Evolutionary conservation across 1,140 invertebrate species (phyloP).

Genomic region (Bombus turneri): DNA sequence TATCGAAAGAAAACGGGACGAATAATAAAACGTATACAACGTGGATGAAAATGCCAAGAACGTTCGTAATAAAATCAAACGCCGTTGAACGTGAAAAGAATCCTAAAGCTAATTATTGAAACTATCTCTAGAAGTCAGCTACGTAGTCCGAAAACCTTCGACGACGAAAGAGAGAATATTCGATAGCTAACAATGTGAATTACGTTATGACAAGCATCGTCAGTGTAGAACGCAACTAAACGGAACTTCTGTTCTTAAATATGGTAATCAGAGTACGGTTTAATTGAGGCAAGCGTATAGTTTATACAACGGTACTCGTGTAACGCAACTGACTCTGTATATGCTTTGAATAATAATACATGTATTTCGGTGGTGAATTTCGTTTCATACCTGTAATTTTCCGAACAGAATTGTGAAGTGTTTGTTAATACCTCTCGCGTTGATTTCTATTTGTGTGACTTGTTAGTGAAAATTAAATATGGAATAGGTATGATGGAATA

Average conservation of each 20-base stretch:
- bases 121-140: neutral
- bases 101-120: neutral
- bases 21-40: neutral
- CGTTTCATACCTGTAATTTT: neutral
- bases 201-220: neutral
- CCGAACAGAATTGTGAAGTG: neutral
- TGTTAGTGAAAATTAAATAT: too few species aligned
- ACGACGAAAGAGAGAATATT: neutral
- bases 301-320: neutral
- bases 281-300: neutral
- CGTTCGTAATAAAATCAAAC: neutral
- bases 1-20: neutral
- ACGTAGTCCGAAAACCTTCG: neutral
- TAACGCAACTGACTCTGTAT: neutral
- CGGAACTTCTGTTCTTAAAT: neutral
- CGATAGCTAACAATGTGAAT: neutral
- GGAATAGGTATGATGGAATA: too few species aligned
- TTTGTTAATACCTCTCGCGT: neutral
- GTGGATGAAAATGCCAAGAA: neutral
- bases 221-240: neutral
- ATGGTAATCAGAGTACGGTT: neutral
- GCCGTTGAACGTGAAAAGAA: neutral
- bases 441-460: neutral
- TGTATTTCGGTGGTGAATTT: neutral
- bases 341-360: conserved; percentile 1